Evolutionary conservation across 1,140 invertebrate genomes (phyloP).

Genomic region (Hyles euphorbiae): DNA sequence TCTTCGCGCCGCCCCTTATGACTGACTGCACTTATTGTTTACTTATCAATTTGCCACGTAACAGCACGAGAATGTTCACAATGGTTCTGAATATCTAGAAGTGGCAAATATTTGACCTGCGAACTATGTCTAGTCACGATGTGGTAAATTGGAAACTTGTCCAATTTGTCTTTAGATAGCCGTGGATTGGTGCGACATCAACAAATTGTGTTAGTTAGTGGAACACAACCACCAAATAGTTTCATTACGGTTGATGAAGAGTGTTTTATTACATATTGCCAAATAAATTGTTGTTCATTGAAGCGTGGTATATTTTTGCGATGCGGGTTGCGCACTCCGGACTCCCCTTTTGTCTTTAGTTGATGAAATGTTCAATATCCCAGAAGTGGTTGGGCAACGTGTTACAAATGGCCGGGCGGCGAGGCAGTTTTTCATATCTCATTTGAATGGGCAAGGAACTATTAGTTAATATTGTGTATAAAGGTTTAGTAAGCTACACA

Average conservation of each 20-base stretch:
- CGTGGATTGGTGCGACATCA: too few relatives aligned
- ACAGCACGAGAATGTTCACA: constrained; percentile 16
- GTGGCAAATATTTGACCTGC: neutral
- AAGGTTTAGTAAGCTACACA: constrained; percentile 23
- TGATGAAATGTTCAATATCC: too few relatives aligned
- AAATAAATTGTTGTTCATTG: too few relatives aligned
- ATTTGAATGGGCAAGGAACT: constrained; percentile 13
- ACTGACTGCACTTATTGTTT: constrained; percentile 7
- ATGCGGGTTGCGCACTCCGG: too few relatives aligned
- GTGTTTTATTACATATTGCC: too few relatives aligned
- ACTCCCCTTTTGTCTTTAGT: too few relatives aligned
- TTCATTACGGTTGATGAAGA: too few relatives aligned
- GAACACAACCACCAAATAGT: too few relatives aligned
- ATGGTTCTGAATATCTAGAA: constrained; percentile 10
- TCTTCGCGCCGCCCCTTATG: constrained; percentile 5
- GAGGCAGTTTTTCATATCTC: constrained; percentile 13
- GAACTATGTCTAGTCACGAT: neutral
- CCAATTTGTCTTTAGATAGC: neutral
- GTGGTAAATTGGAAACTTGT: neutral
- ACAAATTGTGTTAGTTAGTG: too few relatives aligned
- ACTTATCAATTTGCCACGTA: constrained; percentile 17
- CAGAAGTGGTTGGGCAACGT: too few relatives aligned
- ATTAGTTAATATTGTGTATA: constrained; percentile 17
- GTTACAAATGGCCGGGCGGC: neutral
- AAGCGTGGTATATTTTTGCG: too few relatives aligned